Conservation (phyloP, 2,888 invertebrate species). For the Gerosis bhagava region DNA sequence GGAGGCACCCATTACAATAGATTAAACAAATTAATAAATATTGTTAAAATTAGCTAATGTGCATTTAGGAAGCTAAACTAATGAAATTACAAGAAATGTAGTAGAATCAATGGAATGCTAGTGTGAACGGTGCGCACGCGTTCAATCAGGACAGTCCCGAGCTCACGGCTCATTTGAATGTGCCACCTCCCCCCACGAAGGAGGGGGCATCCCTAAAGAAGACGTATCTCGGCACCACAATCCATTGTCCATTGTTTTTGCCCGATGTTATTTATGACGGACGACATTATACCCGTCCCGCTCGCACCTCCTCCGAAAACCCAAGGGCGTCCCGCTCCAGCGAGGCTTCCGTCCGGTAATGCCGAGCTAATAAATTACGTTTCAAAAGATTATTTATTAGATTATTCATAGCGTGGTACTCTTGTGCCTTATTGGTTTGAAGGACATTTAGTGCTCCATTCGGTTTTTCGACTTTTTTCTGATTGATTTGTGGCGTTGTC, state of each 20-base stretch:
- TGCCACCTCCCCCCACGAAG: constrained; percentile 35
- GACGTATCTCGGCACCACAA: constrained; percentile 76
- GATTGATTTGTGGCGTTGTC: constrained; percentile 69
- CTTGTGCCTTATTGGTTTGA: constrained; percentile 74
- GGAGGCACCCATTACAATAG: no score
- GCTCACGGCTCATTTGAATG: constrained; percentile 34
- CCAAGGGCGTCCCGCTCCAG: constrained; percentile 45
- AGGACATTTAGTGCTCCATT: constrained; percentile 60
- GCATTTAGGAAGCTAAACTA: no score
- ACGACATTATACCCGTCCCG: constrained; percentile 58
- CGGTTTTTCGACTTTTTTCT: constrained; percentile 45
- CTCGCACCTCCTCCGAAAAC: constrained; percentile 40
- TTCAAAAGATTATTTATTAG: constrained; percentile 80
- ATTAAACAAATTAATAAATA: no score
- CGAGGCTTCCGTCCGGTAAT: constrained; percentile 74
- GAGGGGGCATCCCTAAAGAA: constrained; percentile 67
- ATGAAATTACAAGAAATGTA: no score
- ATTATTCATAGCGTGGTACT: constrained; percentile 72
- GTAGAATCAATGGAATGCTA: no score
- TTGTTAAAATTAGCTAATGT: no score
- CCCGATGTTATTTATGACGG: constrained; percentile 78
- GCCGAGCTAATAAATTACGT: constrained; percentile 74
- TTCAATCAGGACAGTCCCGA: constrained; percentile 38
- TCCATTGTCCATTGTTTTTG: constrained; percentile 82
- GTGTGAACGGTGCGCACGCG: constrained; percentile 48